These are phyloP conservation scores for Stegostoma tigrinum DNA, from an alignment of 2,113 vertebrate species.

Conservation along the genomic window DNA sequence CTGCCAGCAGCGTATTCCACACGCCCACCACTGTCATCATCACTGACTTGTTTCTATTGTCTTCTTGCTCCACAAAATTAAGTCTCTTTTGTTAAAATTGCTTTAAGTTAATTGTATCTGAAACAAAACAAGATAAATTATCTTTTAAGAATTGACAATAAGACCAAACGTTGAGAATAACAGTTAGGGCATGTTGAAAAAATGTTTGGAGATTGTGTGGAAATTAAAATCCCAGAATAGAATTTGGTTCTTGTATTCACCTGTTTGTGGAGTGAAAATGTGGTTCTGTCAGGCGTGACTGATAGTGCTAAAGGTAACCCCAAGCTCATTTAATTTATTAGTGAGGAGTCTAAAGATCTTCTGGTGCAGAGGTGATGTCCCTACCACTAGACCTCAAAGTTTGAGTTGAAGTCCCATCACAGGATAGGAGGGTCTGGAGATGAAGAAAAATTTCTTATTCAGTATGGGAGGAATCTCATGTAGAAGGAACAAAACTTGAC, in stretches of 20 bases:
- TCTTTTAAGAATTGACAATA: background rate
- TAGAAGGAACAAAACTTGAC: no score
- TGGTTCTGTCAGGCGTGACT: background rate
- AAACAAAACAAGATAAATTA: background rate
- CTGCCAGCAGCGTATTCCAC: no score
- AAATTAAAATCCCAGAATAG: background rate
- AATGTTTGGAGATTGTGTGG: background rate
- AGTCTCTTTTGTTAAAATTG: background rate
- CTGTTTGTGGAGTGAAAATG: background rate
- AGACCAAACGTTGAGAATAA: background rate
- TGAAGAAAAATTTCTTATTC: no score
- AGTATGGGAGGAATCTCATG: no score
- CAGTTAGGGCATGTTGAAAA: background rate
- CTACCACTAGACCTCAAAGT: no score
- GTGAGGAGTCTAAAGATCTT: background rate
- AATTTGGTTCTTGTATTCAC: background rate
- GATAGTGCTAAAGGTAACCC: background rate
- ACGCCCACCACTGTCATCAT: no score
- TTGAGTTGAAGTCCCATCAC: no score
- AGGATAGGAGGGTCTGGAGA: no score
- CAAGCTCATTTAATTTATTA: background rate
- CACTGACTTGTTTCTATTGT: no score
- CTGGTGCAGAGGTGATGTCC: no score
- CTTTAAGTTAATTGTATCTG: background rate
- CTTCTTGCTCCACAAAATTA: background rate